Conservation (phyloP, 2,888 invertebrate species). For the Acleris cristana region DNA sequence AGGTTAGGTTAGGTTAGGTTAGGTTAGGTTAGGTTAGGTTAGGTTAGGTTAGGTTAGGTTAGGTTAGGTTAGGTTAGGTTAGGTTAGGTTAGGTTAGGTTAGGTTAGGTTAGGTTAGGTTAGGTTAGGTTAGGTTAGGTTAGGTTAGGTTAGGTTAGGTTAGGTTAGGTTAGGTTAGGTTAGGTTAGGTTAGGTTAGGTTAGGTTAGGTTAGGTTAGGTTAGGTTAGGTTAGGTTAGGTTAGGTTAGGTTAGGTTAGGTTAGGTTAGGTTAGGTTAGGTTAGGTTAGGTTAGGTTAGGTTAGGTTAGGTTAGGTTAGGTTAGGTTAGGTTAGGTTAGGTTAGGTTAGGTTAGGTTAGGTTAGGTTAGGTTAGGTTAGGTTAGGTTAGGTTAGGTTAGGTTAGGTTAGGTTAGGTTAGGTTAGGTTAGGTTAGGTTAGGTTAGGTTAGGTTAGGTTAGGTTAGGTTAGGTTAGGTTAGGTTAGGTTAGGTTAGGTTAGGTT, state of each 20-base stretch:
- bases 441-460: conserved; percentile 1
- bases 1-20: conserved; percentile 1
- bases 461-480: conserved; percentile 1
- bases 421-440: conserved; percentile 1
- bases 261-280: conserved; percentile 1
- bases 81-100: conserved; percentile 1
- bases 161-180: conserved; percentile 1
- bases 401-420: conserved; percentile 1
- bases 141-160: conserved; percentile 1
- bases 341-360: conserved; percentile 1
- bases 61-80: conserved; percentile 1
- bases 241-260: conserved; percentile 1
- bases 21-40: conserved; percentile 1
- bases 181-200: conserved; percentile 1
- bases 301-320: conserved; percentile 1
- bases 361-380: conserved; percentile 1
- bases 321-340: conserved; percentile 1
- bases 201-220: conserved; percentile 1
- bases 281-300: conserved; percentile 1
- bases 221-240: conserved; percentile 1
- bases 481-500: conserved; percentile 1
- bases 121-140: conserved; percentile 1
- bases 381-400: conserved; percentile 1
- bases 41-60: conserved; percentile 1
- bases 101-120: conserved; percentile 1